These are phyloP conservation scores for Rhopalosiphum nymphaeae DNA, from an alignment of 2,888 invertebrate genomes.

Conservation along the genomic window DNA sequence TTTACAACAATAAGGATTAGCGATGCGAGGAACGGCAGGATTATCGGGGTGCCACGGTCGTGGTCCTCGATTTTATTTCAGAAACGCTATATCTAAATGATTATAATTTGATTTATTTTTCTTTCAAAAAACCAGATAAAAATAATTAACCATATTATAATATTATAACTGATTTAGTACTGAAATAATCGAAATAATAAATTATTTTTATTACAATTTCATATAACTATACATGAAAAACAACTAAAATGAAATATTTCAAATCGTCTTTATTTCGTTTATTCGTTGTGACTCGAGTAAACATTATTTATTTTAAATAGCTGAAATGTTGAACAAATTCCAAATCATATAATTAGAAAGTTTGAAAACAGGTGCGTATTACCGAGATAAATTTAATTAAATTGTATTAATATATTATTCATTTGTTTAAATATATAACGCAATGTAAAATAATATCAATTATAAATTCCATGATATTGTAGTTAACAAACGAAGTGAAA, in stretches of 20 bases:
- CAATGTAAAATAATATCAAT: not conserved
- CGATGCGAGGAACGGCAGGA: not conserved
- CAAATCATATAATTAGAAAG: not conserved
- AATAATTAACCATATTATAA: not conserved
- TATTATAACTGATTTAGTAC: not conserved
- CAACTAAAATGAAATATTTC: no score
- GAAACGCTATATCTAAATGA: not conserved
- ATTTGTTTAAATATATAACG: not conserved
- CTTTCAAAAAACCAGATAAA: not conserved
- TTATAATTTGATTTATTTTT: not conserved
- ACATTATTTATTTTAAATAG: not conserved
- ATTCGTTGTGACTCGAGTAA: not conserved
- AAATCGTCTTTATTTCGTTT: no score
- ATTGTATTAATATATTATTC: not conserved
- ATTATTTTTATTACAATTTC: not conserved
- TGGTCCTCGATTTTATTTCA: not conserved
- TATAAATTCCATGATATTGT: not conserved
- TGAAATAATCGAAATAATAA: not conserved
- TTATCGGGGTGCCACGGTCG: not conserved
- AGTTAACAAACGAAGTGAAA: not conserved
- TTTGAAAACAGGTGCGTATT: not conserved
- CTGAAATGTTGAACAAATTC: not conserved
- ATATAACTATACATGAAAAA: no score
- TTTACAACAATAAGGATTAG: not conserved
- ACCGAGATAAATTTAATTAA: not conserved